Evolutionary conservation across 2,888 invertebrate species (phyloP), one percentile per base, ranked within the genome.

Genomic region (Pasiphila rectangulata): DNA sequence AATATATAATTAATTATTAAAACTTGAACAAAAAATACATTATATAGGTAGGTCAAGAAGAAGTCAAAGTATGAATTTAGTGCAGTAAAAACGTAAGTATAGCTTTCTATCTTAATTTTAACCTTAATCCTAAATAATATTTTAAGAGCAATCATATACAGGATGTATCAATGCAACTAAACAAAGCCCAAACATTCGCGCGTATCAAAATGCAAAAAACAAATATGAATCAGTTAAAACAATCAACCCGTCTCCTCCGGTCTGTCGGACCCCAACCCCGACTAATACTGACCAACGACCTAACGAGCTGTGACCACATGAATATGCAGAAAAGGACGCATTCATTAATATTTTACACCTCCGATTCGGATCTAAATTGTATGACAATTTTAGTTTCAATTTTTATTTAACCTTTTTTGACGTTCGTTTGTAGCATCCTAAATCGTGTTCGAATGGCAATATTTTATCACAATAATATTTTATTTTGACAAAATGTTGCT

Each of bases 291-390:
- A 83, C 78, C 82, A 69, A 66, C 77, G 79, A 81, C 79, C 81
- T 87, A 87, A 86, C 86, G 84, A 87, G 83, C 78, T 73, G 81
- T 69, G 75, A 72, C 75, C 79, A 62, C 76, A 87, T 87, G 85
- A 86, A 87, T 87, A 87, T 87, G 77, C 85, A 85, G 61, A 72
- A 72, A 71, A 72, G 74, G 74, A 69, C 67, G 70, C 70, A 81
- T 81, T 80, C 75, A 82, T 82, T 80, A 79, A 76, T 74, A 70
- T 71, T 63, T 64, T 65, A 69, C 72, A 72, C 70, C 63, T 63
- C 59, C 51, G 51, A 57, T 58, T 51, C 46, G 27, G 30, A 36
- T 36, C 17, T 19, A 34, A 38, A 51, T 34, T 15, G 21, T 37
- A 45, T 37, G 34, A 21, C 40, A 3, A 15, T 40, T 30, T 40